These are phyloP conservation scores for Hippocampus abdominalis DNA, from an alignment of 2,113 vertebrate species.

Conservation along the genomic window DNA sequence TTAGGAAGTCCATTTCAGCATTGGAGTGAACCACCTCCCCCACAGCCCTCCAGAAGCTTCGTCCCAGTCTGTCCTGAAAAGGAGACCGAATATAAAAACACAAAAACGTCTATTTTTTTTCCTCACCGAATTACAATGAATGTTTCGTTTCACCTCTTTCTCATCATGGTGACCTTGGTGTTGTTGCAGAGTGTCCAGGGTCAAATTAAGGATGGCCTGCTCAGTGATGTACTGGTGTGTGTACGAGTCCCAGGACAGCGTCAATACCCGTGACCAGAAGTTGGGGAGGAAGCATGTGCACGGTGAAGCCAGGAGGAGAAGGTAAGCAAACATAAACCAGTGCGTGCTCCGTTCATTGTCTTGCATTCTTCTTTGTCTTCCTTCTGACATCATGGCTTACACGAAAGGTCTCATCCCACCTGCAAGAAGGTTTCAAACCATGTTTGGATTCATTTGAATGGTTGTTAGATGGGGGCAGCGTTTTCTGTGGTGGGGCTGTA, in stretches of 20 bases:
- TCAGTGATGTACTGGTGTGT: conserved; percentile 84
- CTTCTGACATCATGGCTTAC: conserved; percentile 25
- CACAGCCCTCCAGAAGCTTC: conserved; percentile 77
- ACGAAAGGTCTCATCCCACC: conserved; percentile 17
- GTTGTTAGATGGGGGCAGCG: background rate
- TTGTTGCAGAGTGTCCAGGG: conserved; percentile 63
- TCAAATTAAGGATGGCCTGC: conserved; percentile 75
- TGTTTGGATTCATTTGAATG: background rate
- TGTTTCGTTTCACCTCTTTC: conserved; percentile 42
- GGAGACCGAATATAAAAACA: background rate
- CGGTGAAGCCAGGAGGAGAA: conserved; percentile 54
- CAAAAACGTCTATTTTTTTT: background rate
- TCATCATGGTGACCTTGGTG: conserved; percentile 17
- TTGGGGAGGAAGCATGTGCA: conserved; percentile 78
- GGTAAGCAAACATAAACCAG: conserved; percentile 34
- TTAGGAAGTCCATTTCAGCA: conserved; percentile 79
- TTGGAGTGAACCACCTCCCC: conserved; percentile 79
- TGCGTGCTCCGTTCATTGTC: conserved; percentile 4
- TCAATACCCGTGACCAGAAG: conserved; percentile 78
- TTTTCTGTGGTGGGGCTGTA: background rate
- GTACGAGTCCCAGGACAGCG: conserved; percentile 75
- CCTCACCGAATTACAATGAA: background rate
- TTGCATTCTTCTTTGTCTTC: conserved; percentile 14
- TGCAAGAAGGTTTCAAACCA: background rate
- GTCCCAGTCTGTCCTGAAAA: conserved; percentile 65